These are phyloP conservation scores for Austrofundulus limnaeus DNA, from an alignment of 2,113 vertebrate genomes.

Conservation along the genomic window DNA sequence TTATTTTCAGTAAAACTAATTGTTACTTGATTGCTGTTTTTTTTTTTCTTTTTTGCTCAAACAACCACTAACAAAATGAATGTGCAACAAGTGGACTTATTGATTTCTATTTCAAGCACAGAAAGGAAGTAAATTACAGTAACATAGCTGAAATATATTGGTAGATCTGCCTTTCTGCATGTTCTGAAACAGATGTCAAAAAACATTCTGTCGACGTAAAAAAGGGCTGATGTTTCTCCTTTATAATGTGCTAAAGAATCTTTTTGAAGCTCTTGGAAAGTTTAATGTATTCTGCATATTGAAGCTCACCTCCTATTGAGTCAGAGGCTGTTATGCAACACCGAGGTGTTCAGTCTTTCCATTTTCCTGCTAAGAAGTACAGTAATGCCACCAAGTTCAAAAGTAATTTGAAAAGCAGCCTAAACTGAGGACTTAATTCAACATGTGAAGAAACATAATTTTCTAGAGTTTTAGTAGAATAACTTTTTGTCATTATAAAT, in stretches of 20 bases:
- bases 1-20: too few relatives aligned
- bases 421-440: conserved; percentile 28
- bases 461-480: too few relatives aligned
- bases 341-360: conserved; percentile 77
- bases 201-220: conserved; percentile 34
- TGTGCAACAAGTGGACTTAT: too few relatives aligned
- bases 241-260: conserved; percentile 55
- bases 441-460: conserved; percentile 7
- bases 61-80: too few relatives aligned
- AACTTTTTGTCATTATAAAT: too few relatives aligned
- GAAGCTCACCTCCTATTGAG: conserved; percentile 60
- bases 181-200: conserved; percentile 15
- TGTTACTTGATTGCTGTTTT: too few relatives aligned
- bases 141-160: too few relatives aligned
- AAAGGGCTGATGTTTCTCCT: conserved; percentile 39
- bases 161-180: conserved; percentile 1
- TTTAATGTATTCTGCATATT: conserved; percentile 72
- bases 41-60: too few relatives aligned
- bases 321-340: too few relatives aligned
- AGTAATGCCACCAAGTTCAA: conserved; percentile 65
- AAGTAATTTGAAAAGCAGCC: conserved; percentile 68
- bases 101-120: too few relatives aligned
- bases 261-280: conserved; percentile 63
- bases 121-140: too few relatives aligned
- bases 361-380: conserved; percentile 61